Percentiles rank a stretch among this genome's conserved stretches.
Evolutionary conservation across 2,113 vertebrate genomes (phyloP).

Genomic region (Ophiodon elongatus): DNA sequence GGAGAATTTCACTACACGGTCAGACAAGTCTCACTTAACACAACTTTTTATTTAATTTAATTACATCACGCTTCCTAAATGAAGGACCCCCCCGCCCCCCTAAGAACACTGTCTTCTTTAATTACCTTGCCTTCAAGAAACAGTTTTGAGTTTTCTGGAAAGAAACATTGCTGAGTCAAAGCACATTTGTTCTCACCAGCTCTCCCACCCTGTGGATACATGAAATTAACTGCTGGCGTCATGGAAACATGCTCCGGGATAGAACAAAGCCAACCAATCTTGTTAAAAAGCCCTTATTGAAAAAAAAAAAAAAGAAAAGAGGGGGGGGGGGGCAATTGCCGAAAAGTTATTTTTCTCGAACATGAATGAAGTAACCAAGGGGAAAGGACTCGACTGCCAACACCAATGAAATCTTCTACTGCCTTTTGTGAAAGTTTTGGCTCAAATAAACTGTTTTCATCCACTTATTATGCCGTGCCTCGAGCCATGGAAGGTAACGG

Average conservation of each 20-base stretch:
- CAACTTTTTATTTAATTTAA: constrained; percentile 10
- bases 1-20: neutral
- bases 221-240: constrained; percentile 50
- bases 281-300: constrained; percentile 53
- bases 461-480: neutral
- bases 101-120: constrained; percentile 7
- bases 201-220: constrained; percentile 28
- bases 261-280: constrained; percentile 56
- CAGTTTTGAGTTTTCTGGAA: constrained; percentile 14
- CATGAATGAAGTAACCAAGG: constrained; percentile 24
- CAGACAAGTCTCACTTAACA: constrained; percentile 19
- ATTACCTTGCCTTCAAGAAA: constrained; percentile 20
- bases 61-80: constrained; percentile 9
- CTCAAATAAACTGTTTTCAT: neutral
- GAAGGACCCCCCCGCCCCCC: neutral
- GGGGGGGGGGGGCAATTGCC: neutral
- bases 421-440: neutral
- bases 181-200: constrained; percentile 21
- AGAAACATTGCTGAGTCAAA: neutral
- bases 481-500: neutral
- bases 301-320: neutral
- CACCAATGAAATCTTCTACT: neutral
- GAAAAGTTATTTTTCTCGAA: neutral
- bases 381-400: constrained; percentile 14
- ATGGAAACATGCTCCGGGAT: constrained; percentile 47